Evolutionary conservation across 2,113 vertebrate genomes (phyloP).

Genomic region (Montifringilla adamsi): DNA sequence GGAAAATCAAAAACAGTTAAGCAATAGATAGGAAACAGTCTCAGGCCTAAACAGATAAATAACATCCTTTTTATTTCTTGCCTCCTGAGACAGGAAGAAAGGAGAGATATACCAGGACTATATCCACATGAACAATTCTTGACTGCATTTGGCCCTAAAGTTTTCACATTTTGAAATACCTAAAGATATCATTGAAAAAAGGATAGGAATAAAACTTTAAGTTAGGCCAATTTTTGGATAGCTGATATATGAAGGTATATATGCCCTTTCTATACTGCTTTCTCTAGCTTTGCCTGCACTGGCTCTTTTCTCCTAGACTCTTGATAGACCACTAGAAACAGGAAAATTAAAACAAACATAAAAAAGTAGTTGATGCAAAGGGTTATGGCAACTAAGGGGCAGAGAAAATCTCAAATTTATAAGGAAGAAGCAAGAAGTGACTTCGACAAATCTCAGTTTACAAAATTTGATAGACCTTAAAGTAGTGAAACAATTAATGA

Average conservation of each 20-base stretch:
- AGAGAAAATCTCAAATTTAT: background rate
- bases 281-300: background rate
- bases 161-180: background rate
- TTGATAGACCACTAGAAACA: background rate
- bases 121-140: background rate
- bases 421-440: background rate
- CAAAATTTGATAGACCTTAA: background rate
- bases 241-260: background rate
- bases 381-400: rapidly evolving
- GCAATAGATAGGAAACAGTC: background rate
- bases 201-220: background rate
- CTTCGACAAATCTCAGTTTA: background rate
- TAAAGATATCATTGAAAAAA: background rate
- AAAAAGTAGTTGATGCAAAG: background rate
- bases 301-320: background rate
- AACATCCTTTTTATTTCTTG: background rate
- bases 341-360: background rate
- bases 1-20: background rate
- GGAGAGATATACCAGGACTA: background rate
- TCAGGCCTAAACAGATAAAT: background rate
- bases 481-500: background rate
- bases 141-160: background rate
- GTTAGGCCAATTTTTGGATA: background rate
- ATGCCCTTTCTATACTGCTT: rapidly evolving
- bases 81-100: background rate